Conservation (phyloP, 2,113 vertebrate species). For the Microcebus ravelobensis region DNA sequence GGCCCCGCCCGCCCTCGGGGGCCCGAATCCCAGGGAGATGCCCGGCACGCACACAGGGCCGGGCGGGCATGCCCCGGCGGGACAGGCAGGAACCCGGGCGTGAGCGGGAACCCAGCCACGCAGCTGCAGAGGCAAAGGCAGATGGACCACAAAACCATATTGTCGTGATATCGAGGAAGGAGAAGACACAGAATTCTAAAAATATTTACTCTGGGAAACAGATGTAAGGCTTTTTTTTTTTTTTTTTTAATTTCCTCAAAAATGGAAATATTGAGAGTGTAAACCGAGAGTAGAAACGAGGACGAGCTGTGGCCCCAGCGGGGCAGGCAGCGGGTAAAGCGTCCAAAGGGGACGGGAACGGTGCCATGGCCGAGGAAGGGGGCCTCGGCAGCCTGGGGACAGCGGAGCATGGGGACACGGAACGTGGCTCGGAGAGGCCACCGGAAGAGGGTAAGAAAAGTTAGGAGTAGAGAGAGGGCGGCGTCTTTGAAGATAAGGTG, state of each 20-base stretch:
- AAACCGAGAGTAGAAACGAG: not conserved
- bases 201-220: not conserved
- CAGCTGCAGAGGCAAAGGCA: not conserved
- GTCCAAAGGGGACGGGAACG: not conserved
- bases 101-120: not conserved
- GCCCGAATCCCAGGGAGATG: too few species aligned
- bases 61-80: not conserved
- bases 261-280: not conserved
- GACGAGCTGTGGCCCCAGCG: not conserved
- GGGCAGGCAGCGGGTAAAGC: not conserved
- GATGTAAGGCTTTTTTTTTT: not conserved
- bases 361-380: not conserved
- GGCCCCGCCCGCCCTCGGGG: not conserved
- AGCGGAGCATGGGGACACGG: rapidly evolving
- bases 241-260: not conserved
- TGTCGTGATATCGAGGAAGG: not conserved
- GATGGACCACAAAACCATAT: not conserved
- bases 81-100: not conserved
- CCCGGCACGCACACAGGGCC: rapidly evolving
- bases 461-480: not conserved
- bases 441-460: not conserved
- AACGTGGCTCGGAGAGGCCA: not conserved
- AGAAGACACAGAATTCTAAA: not conserved
- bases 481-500: not conserved
- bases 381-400: not conserved